phyloP scores from a whole-genome alignment of 2,888 invertebrate genomes.

The Steromphala cineraria region DNA sequence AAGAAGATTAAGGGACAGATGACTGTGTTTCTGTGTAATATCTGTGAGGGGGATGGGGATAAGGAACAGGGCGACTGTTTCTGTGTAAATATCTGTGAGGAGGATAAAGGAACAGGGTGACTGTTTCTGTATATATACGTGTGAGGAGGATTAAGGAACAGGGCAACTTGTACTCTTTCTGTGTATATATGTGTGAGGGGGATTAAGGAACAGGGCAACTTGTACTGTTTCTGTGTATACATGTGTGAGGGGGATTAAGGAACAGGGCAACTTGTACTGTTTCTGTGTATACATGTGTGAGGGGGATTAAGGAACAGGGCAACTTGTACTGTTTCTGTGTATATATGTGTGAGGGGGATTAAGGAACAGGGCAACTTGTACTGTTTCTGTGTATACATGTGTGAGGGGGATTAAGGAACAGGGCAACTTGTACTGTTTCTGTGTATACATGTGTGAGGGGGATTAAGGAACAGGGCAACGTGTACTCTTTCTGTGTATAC shows the following conservation, averaged over 20 bases:
- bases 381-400: slow-evolving; percentile 6
- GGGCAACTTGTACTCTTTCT: too few species aligned
- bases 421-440: background rate
- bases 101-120: background rate
- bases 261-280: too few species aligned
- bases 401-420: background rate
- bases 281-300: too few species aligned
- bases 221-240: background rate
- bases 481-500: background rate
- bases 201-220: background rate
- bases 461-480: background rate
- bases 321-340: background rate
- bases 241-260: background rate
- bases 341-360: background rate
- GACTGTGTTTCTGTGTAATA: background rate
- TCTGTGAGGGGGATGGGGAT: background rate
- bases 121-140: background rate
- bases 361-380: background rate
- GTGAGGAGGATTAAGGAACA: background rate
- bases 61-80: too few species aligned
- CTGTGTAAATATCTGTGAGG: too few species aligned
- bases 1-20: background rate
- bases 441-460: slow-evolving; percentile 4
- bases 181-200: too few species aligned
- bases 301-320: background rate